Conservation (phyloP, 2,797 vertebrate species). For the Poecilia wingei region DNA sequence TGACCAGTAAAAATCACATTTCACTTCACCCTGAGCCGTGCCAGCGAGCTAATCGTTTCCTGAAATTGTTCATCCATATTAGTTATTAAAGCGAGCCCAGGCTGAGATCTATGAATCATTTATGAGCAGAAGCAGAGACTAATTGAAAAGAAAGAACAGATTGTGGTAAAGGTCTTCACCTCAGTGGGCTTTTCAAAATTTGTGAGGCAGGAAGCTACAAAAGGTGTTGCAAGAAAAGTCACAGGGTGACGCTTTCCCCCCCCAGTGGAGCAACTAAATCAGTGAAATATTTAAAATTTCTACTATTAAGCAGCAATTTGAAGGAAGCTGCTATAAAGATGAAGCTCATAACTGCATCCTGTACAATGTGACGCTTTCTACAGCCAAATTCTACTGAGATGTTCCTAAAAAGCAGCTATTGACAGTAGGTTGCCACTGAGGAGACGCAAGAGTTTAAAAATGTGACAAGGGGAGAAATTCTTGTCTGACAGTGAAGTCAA, state of each 20-base stretch:
- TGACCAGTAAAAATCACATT: constrained; percentile 17
- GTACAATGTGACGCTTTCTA: background rate
- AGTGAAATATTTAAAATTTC: background rate
- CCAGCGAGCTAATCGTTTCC: constrained; percentile 15
- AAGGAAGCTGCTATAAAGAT: background rate
- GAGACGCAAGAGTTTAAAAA: background rate
- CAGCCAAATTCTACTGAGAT: background rate
- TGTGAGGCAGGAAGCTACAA: background rate
- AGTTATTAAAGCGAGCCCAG: constrained; percentile 41
- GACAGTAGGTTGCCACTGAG: background rate
- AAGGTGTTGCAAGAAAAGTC: background rate
- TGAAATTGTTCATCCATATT: constrained; percentile 35
- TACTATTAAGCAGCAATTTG: background rate
- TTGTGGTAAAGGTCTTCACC: constrained; percentile 25
- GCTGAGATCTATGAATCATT: constrained; percentile 34
- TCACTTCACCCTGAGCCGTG: constrained; percentile 23
- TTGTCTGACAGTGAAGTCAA: background rate
- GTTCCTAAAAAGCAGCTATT: background rate
- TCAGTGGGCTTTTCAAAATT: constrained; percentile 28
- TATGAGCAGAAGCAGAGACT: constrained; percentile 22
- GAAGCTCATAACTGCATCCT: background rate
- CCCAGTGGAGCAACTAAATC: background rate
- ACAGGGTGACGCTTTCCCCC: constrained; percentile 6
- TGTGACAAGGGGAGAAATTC: background rate
- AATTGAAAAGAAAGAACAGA: constrained; percentile 47